Percentiles rank a stretch among this genome's conserved stretches.
Conservation (phyloP, 2,888 invertebrate species). For the Agrotis puta region DNA sequence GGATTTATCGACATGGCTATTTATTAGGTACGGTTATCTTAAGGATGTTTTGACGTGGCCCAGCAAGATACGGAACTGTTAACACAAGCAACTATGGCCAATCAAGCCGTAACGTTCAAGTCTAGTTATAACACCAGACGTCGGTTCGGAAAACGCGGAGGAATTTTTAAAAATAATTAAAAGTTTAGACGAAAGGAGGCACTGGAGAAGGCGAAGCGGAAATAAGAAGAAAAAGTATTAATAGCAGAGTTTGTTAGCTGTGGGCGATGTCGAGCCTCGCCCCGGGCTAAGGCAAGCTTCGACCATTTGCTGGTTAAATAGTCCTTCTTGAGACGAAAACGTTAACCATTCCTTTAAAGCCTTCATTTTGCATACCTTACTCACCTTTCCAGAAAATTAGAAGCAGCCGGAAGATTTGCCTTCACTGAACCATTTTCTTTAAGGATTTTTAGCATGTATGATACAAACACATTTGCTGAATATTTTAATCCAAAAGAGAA, state of each 20-base stretch:
- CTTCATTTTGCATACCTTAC: conserved; percentile 68
- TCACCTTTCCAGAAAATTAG: conserved; percentile 69
- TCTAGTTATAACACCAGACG: conserved; percentile 8
- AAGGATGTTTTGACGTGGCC: conserved; percentile 34
- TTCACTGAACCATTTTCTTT: conserved; percentile 53
- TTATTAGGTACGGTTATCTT: conserved; percentile 32
- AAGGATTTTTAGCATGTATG: conserved; percentile 5
- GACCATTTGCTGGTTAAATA: conserved; percentile 66
- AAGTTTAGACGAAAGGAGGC: conserved; percentile 48
- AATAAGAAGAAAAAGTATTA: conserved; percentile 50
- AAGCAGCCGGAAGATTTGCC: conserved; percentile 51
- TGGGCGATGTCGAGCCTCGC: conserved; percentile 31
- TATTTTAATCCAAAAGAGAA: conserved; percentile 34
- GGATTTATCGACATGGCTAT: conserved; percentile 41
- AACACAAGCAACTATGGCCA: conserved; percentile 7
- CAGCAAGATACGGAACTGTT: conserved; percentile 26
- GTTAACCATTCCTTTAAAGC: conserved; percentile 73
- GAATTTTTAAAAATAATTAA: conserved; percentile 48
- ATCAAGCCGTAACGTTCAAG: conserved; percentile 17
- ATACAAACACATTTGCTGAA: conserved; percentile 13
- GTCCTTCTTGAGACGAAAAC: conserved; percentile 67
- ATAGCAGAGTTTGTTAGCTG: conserved; percentile 49
- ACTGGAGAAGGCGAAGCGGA: conserved; percentile 19
- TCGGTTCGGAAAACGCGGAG: conserved; percentile 14
- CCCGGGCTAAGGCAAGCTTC: conserved; percentile 40